These are phyloP conservation scores for Callipepla squamata DNA, from an alignment of 2,113 vertebrate genomes.

Conservation along the genomic window DNA sequence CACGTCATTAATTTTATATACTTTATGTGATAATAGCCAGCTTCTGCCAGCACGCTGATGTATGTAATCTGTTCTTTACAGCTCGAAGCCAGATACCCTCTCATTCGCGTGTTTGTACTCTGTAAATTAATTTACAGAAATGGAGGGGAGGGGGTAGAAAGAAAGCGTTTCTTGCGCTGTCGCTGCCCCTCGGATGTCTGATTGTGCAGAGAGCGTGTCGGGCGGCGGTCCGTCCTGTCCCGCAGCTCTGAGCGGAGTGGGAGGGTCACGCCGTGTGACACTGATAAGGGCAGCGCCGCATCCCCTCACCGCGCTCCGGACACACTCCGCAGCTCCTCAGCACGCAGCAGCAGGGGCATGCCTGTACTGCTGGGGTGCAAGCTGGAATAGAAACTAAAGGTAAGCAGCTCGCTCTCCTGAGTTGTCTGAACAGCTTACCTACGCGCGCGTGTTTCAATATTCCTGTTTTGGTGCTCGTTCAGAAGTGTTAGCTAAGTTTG, in stretches of 20 bases:
- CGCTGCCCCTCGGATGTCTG: not conserved
- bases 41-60: conserved; percentile 8
- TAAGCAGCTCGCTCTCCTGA: conserved; percentile 66
- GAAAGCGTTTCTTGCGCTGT: not conserved
- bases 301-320: conserved; percentile 77
- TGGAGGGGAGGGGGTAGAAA: not conserved
- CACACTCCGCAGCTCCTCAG: conserved; percentile 73
- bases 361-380: conserved; percentile 59
- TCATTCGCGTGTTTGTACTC: not conserved
- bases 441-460: rapidly evolving
- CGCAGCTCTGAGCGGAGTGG: conserved; percentile 87
- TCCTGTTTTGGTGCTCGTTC: not conserved
- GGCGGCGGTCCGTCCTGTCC: conserved; percentile 74
- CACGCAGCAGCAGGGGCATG: conserved; percentile 60
- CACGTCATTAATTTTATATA: not conserved
- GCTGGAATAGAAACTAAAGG: conserved; percentile 56
- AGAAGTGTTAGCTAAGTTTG: not conserved
- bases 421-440: not conserved
- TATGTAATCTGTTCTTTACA: conserved; percentile 25
- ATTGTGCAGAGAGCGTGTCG: conserved; percentile 27
- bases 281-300: conserved; percentile 96
- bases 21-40: conserved; percentile 23
- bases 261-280: conserved; percentile 92
- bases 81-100: conserved; percentile 44
- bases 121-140: conserved; percentile 30